Base-by-base conservation (phyloP, 2,888 invertebrate species). In the Tethea ocularis region DNA sequence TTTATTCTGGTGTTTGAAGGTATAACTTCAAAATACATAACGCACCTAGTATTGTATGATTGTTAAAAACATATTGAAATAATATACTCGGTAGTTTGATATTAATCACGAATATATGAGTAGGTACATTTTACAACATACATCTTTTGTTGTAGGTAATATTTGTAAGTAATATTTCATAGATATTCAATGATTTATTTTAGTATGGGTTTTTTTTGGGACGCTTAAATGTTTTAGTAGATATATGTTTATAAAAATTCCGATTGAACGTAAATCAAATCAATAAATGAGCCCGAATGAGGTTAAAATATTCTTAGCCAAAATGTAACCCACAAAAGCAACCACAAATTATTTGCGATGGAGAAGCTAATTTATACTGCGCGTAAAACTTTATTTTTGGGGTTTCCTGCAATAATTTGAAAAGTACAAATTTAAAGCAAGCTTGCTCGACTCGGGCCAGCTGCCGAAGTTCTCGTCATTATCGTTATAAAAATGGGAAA, bases 401-500 rank as follows among this genome's bases (percentile, higher is more conserved):
- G 74, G 75, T 63, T 80, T 77, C 76, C 74, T 72, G 78, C 77
- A 77, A 83, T 84, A 83, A 83, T 85, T 33, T 84, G 84, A 84
- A 84, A 80, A 85, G 83, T 84, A 83, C 80, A 79, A 81, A 82
- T 80, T 81, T 77, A 72, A 77, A 83, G 46, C 46, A 77, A 75
- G 74, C 75, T 76, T 72, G 64, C 70, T 68, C 71, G 63, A 60
- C 66, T 68, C 65, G 72, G 72, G 63, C 66, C 75, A 70, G 69
- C 74, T 75, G 77, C 67, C 72, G 65, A 81, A 83, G 77, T 83
- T 84, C 70, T 73, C 74, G 70, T 80, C 77, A 76, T 84, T 82
- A 82, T 77, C 79, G 78, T 81, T 80, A 81, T 75, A 82, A 85
- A 83, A 85, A 86, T 77, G 75, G 70, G 73, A 74, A 82, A 82